Evolutionary conservation across 2,888 invertebrate species (phyloP).

Genomic region (Anorthoa munda): DNA sequence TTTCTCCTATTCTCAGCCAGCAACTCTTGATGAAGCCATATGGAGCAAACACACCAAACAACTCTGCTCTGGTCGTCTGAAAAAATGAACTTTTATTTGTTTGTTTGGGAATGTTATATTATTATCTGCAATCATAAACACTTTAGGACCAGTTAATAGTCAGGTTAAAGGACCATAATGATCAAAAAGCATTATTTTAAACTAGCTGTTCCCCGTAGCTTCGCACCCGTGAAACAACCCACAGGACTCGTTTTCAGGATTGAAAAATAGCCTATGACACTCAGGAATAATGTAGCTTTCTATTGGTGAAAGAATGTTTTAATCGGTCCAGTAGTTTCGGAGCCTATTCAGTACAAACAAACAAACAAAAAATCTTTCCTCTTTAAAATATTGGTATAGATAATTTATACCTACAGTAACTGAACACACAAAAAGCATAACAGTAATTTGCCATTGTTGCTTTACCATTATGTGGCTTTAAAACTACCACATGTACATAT

Average conservation of each 20-base stretch:
- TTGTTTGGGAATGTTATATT: not conserved
- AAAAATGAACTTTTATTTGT: conserved; percentile 61
- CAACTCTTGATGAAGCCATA: conserved; percentile 91
- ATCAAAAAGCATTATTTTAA: not conserved
- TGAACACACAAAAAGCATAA: not conserved
- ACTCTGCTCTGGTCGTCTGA: conserved; percentile 89
- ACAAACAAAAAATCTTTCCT: too few relatives aligned
- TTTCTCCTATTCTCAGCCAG: conserved; percentile 88
- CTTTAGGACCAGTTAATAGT: too few relatives aligned
- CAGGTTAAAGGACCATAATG: not conserved
- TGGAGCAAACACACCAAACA: conserved; percentile 89
- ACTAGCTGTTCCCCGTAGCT: too few relatives aligned
- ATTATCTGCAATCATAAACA: not conserved
- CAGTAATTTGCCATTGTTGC: not conserved
- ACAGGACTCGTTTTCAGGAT: too few relatives aligned
- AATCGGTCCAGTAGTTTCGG: too few relatives aligned
- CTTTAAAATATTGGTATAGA: too few relatives aligned
- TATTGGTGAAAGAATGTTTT: too few relatives aligned
- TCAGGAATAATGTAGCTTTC: too few relatives aligned
- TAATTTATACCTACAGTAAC: not conserved
- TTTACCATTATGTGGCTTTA: not conserved
- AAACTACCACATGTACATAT: not conserved
- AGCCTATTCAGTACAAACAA: too few relatives aligned
- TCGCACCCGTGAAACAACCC: too few relatives aligned
- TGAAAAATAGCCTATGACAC: too few relatives aligned